Percentiles rank a stretch among this genome's conserved stretches.
These are phyloP conservation scores for Ophion obscuratus DNA, from an alignment of 2,888 invertebrate genomes.

Conservation along the genomic window DNA sequence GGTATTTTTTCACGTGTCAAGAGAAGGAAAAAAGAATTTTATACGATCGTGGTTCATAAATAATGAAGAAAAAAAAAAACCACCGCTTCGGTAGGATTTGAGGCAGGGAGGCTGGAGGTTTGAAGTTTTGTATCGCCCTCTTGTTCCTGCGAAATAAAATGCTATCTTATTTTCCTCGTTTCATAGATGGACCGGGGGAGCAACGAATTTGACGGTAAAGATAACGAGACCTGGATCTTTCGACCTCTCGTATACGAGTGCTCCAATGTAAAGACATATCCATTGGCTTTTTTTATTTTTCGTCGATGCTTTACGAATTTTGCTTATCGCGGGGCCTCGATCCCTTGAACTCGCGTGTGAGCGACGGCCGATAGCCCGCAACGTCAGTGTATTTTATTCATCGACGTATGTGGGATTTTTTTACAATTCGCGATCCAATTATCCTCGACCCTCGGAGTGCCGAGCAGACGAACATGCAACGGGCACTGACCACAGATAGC, in stretches of 20 bases:
- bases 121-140: background rate
- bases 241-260: slow-evolving; percentile 17
- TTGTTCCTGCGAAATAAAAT: slow-evolving; percentile 1
- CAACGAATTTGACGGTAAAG: background rate
- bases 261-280: background rate
- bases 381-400: background rate
- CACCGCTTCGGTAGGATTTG: background rate
- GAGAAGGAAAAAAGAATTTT: background rate
- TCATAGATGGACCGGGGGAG: background rate
- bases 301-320: slow-evolving; percentile 19
- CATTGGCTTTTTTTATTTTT: slow-evolving; percentile 7
- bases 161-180: background rate
- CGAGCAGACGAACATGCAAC: background rate
- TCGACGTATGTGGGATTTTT: background rate
- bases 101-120: background rate
- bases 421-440: slow-evolving; percentile 16
- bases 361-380: background rate
- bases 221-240: slow-evolving; percentile 31
- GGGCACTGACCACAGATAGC: slow-evolving; percentile 42
- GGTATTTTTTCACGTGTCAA: background rate
- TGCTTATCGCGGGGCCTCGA: slow-evolving; percentile 26
- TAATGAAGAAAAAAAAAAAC: background rate
- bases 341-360: slow-evolving; percentile 28
- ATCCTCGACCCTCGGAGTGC: slow-evolving; percentile 48
- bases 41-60: background rate